phyloP scores from a whole-genome alignment of 2,888 invertebrate species.

The Oligia fasciuncula region DNA sequence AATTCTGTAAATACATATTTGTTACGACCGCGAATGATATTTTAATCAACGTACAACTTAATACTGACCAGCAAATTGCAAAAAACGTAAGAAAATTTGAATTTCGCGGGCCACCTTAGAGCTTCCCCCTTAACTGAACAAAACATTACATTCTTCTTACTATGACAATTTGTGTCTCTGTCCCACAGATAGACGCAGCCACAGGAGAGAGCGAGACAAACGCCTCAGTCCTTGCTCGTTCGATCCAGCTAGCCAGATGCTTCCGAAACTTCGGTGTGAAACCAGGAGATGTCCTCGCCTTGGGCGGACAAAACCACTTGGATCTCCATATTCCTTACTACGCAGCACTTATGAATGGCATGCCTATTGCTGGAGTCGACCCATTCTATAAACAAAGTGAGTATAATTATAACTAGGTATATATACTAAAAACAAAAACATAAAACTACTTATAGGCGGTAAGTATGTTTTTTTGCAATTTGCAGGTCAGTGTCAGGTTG shows the following conservation, averaged over 20 bases:
- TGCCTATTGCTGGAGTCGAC: constrained; percentile 80
- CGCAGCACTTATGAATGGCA: constrained; percentile 79
- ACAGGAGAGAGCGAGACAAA: constrained; percentile 80
- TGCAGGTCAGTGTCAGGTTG: no score
- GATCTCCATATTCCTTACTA: constrained; percentile 81
- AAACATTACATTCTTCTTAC: not conserved
- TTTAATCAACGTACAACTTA: no score
- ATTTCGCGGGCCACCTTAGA: no score
- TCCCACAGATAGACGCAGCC: constrained; percentile 81
- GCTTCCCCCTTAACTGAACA: no score
- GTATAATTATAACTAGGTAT: constrained; percentile 29
- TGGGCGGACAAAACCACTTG: constrained; percentile 81
- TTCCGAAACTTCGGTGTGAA: constrained; percentile 72
- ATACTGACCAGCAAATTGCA: no score
- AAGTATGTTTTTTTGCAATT: no score
- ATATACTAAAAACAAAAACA: no score
- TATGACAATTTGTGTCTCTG: not conserved
- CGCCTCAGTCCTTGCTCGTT: constrained; percentile 75
- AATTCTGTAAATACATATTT: no score
- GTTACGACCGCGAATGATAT: no score
- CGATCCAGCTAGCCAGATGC: constrained; percentile 75
- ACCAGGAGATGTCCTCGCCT: constrained; percentile 80
- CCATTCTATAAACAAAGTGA: constrained; percentile 79
- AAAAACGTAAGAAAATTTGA: no score
- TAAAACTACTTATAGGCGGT: no score